Percentiles rank a stretch among this genome's conserved stretches.
Evolutionary conservation across 35 echinoderm and acorn worm genomes (phyloP).

Genomic region (Amphiura filiformis): DNA sequence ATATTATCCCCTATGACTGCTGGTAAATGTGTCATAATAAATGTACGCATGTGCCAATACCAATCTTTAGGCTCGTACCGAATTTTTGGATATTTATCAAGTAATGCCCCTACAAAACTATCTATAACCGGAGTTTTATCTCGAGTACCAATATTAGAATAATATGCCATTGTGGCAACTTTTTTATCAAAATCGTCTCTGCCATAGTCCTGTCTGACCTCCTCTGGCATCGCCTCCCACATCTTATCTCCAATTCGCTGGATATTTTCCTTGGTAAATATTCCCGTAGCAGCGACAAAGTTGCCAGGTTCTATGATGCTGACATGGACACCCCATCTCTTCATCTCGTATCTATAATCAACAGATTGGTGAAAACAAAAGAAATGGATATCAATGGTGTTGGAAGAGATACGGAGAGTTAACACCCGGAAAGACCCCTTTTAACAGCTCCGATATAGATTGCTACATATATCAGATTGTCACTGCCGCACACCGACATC

Average conservation of each 20-base stretch:
- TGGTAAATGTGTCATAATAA: slow-evolving; percentile 51
- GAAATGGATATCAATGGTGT: too few relatives aligned
- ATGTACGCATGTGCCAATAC: slow-evolving; percentile 59
- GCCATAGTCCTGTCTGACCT: slow-evolving; percentile 40
- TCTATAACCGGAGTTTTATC: slow-evolving; percentile 50
- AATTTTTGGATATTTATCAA: slow-evolving; percentile 19
- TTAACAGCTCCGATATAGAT: too few relatives aligned
- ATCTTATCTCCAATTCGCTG: slow-evolving; percentile 49
- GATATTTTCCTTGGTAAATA: slow-evolving; percentile 78
- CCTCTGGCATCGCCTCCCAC: slow-evolving; percentile 62
- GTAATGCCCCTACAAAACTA: slow-evolving; percentile 31
- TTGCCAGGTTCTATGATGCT: slow-evolving; percentile 86
- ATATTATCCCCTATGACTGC: slow-evolving; percentile 40
- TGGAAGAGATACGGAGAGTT: too few relatives aligned
- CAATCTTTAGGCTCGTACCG: slow-evolving; percentile 57
- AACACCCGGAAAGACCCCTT: too few relatives aligned
- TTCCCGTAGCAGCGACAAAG: slow-evolving; percentile 80
- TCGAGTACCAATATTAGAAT: slow-evolving; percentile 19
- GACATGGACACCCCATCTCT: slow-evolving; percentile 66
- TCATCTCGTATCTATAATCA: slow-evolving; percentile 74
- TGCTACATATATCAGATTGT: too few relatives aligned
- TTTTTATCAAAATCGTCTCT: slow-evolving; percentile 31
- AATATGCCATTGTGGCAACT: slow-evolving; percentile 43
- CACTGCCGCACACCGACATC: too few relatives aligned
- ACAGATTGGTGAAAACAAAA: too few relatives aligned